Percentiles rank a stretch among this genome's conserved stretches.
These are phyloP conservation scores for Theocolax elegans DNA, from an alignment of 1,140 invertebrate species.

Conservation along the genomic window DNA sequence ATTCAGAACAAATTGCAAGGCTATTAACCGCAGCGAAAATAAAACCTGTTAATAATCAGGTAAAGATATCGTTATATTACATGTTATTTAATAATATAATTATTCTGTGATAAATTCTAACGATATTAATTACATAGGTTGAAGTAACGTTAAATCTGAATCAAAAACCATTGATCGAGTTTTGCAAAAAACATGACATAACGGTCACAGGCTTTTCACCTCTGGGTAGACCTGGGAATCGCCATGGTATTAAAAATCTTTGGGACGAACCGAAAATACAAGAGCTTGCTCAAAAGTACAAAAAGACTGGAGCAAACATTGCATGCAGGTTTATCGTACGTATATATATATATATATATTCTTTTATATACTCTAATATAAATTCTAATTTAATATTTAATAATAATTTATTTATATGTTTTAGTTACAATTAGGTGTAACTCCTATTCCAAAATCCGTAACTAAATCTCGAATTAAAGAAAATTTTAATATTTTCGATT, in stretches of 20 bases:
- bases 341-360: no score
- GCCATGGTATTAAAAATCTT: slow-evolving; percentile 47
- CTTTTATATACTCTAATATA: not conserved
- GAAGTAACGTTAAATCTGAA: slow-evolving; percentile 81
- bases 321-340: slow-evolving; percentile 76
- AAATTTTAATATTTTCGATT: slow-evolving; percentile 82
- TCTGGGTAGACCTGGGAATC: slow-evolving; percentile 71
- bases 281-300: slow-evolving; percentile 72
- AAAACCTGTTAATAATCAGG: slow-evolving; percentile 82
- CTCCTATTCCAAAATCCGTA: slow-evolving; percentile 80
- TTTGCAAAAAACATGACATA: slow-evolving; percentile 76
- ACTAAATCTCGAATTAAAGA: slow-evolving; percentile 75
- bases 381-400: slow-evolving; percentile 6
- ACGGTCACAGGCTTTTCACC: slow-evolving; percentile 84
- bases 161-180: slow-evolving; percentile 70
- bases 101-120: not conserved
- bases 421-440: slow-evolving; percentile 53
- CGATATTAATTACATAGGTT: no score
- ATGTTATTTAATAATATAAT: not conserved
- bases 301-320: slow-evolving; percentile 77
- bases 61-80: slow-evolving; percentile 16
- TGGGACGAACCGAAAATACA: slow-evolving; percentile 70
- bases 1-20: slow-evolving; percentile 81
- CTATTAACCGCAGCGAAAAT: slow-evolving; percentile 77
- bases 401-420: not conserved